These are phyloP conservation scores for Agrotis puta DNA, from an alignment of 2,888 invertebrate species.

Conservation along the genomic window DNA sequence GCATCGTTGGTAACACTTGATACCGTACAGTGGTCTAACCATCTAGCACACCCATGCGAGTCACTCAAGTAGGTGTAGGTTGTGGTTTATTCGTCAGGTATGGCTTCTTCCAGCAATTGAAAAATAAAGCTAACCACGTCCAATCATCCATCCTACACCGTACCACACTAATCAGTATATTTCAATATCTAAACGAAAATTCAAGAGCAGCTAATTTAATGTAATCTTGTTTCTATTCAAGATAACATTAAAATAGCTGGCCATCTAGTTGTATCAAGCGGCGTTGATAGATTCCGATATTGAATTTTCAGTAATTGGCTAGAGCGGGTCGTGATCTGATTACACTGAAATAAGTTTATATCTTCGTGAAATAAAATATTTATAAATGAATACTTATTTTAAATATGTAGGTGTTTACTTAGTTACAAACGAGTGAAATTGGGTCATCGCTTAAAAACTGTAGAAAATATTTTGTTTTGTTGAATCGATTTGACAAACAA, in stretches of 20 bases:
- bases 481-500: no score
- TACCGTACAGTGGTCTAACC: no score
- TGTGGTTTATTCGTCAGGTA: no score
- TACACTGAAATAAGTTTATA: slow-evolving; percentile 25
- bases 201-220: slow-evolving; percentile 24
- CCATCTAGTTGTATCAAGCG: slow-evolving; percentile 45
- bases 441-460: neutral
- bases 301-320: slow-evolving; percentile 54
- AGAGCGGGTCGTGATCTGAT: slow-evolving; percentile 44
- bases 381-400: neutral
- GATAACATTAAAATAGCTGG: slow-evolving; percentile 24
- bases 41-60: no score
- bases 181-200: slow-evolving; percentile 26
- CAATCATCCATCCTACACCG: no score
- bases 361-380: slow-evolving; percentile 2
- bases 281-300: slow-evolving; percentile 58
- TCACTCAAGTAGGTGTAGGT: no score
- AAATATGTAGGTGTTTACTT: neutral
- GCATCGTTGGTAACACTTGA: no score
- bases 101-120: no score
- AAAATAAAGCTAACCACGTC: no score
- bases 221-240: no score
- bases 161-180: slow-evolving; percentile 2
- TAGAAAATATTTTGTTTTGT: no score
- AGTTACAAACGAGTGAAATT: neutral